Evolutionary conservation across 2,797 vertebrate species (phyloP), one percentile per base, ranked within the genome.

Genomic region (Scolopax rusticola): DNA sequence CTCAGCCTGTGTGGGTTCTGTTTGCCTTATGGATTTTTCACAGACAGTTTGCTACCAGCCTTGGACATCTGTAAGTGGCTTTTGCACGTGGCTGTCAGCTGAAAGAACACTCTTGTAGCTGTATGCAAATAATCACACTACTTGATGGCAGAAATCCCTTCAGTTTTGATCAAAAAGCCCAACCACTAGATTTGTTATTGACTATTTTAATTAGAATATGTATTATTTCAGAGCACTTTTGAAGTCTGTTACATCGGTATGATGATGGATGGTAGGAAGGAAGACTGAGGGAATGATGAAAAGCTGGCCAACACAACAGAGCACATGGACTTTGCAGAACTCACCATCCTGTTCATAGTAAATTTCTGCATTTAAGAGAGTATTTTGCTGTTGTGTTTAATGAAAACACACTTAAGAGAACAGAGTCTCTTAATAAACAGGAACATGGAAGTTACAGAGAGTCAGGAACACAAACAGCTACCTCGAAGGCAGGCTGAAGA

Each of bases 1-100:
- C 80, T 91, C 83, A 65, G 94, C 20, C 80, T 87, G 54, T 88
- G 89, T 90, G 91, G 59, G 67, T 96, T 93, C 87, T 87, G 59
- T 63, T 79, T 95, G 91, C 82, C 74, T 77, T 63, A 79, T 12
- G 69, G 83, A 91, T 68, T 91, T 93, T 93, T 91, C 85, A 87
- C 65, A 89, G 74, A 56, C 24, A 75, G 65, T 84, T 85, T 88
- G 50, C 78, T 64, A 92, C 78, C 64, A 89, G 69, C 79, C 63
- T 67, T 24, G 45, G 76, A 91, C 87, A 93, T 91, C 79, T 93
- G 77, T 24, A 68, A 94, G 70, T 32, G 71, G 80, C 81, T 74
- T 67, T 57, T 80, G 59, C 78, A 90, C 11, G 25, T 28, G 81
- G 63, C 25, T 85, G 59, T 38, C 64, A 64, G 28, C 4, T 89